A percentile compares a stretch with the other conserved stretches of the same genome.
These are phyloP conservation scores for Abscondita cerata DNA, from an alignment of 2,888 invertebrate genomes.

Conservation along the genomic window DNA sequence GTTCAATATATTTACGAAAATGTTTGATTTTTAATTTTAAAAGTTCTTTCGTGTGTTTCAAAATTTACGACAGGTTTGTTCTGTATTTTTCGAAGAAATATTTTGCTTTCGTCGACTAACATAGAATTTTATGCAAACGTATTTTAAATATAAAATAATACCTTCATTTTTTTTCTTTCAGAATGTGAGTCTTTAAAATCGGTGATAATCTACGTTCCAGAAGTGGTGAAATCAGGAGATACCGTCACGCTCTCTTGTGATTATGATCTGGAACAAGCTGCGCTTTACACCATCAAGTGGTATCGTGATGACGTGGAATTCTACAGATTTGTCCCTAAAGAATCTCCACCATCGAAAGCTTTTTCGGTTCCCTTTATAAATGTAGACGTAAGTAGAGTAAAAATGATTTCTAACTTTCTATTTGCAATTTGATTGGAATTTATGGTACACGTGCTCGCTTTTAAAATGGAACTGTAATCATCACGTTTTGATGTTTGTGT, in stretches of 20 bases:
- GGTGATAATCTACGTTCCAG: slow-evolving; percentile 56
- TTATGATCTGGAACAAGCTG: slow-evolving; percentile 62
- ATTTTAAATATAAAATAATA: neutral
- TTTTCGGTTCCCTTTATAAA: slow-evolving; percentile 59
- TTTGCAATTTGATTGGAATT: neutral
- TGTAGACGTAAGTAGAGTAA: slow-evolving; percentile 60
- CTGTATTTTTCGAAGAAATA: too few relatives aligned
- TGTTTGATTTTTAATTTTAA: too few relatives aligned
- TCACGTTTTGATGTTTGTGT: too few relatives aligned
- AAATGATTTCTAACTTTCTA: neutral
- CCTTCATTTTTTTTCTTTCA: slow-evolving; percentile 44
- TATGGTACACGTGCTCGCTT: neutral
- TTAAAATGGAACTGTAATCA: neutral
- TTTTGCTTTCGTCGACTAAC: too few relatives aligned
- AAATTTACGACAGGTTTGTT: too few relatives aligned
- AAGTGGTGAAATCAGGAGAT: slow-evolving; percentile 59
- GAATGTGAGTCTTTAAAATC: slow-evolving; percentile 50
- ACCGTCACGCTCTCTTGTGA: slow-evolving; percentile 60
- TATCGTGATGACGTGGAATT: slow-evolving; percentile 64
- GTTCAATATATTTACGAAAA: too few relatives aligned
- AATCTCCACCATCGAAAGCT: slow-evolving; percentile 61
- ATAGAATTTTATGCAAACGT: too few relatives aligned
- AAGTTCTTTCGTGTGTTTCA: too few relatives aligned
- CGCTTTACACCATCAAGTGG: slow-evolving; percentile 64
- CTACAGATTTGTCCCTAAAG: slow-evolving; percentile 64